A percentile compares a stretch with the other conserved stretches of the same genome.
phyloP scores from a whole-genome alignment of 2,797 vertebrate species.

The Pseudotriccus pelzelni region DNA sequence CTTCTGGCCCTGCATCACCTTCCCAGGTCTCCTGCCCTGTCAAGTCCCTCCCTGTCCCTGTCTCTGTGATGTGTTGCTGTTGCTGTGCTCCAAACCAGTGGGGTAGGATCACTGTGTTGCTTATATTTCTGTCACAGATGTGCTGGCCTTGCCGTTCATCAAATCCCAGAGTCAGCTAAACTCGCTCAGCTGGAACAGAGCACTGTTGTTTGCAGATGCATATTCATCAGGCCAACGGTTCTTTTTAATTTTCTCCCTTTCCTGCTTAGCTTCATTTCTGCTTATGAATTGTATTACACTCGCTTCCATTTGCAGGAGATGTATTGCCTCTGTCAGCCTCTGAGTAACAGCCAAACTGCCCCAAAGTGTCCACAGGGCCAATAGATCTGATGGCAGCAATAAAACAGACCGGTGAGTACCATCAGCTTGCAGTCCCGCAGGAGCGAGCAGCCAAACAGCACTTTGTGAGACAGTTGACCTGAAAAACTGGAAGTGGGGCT shows the following conservation, averaged over 20 bases:
- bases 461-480: not conserved
- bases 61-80: not conserved
- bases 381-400: not conserved
- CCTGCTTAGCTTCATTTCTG: slow-evolving; percentile 9
- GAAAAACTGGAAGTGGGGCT: not conserved
- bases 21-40: not conserved
- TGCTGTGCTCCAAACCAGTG: not conserved
- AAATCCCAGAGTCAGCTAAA: slow-evolving; percentile 42
- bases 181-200: not conserved
- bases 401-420: not conserved
- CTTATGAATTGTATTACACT: not conserved
- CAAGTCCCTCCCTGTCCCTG: not conserved
- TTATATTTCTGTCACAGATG: slow-evolving; percentile 5
- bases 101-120: not conserved
- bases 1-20: not conserved
- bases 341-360: slow-evolving; percentile 7
- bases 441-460: not conserved
- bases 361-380: not conserved
- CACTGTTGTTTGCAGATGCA: not conserved
- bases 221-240: not conserved
- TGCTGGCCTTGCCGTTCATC: not conserved
- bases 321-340: slow-evolving; percentile 1
- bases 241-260: slow-evolving; percentile 18
- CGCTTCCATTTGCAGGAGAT: not conserved
- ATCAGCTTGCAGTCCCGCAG: not conserved